Conservation (phyloP, 2,888 invertebrate species). For the Tetragonisca angustula region DNA sequence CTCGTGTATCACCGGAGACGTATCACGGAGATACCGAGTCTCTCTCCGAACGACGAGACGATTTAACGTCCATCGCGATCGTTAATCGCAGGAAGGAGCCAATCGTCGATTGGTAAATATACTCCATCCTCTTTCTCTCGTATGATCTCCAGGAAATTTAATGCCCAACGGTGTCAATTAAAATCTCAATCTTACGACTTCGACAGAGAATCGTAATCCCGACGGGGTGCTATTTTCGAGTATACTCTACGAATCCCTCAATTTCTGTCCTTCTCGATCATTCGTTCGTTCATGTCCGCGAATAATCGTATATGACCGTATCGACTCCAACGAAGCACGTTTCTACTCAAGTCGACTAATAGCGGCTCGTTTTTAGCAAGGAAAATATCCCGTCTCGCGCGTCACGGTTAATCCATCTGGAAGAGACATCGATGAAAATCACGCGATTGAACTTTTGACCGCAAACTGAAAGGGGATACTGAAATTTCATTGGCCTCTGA, state of each 20-base stretch:
- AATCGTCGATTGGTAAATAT: slow-evolving; percentile 50
- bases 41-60: slow-evolving; percentile 68
- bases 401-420: background rate
- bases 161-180: background rate
- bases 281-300: background rate
- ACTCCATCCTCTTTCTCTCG: slow-evolving; percentile 33
- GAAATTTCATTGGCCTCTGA: slow-evolving; percentile 4
- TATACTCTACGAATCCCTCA: background rate
- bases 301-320: background rate
- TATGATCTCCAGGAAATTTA: slow-evolving; percentile 17
- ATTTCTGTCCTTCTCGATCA: background rate
- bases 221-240: background rate
- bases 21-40: slow-evolving; percentile 69
- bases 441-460: slow-evolving; percentile 18
- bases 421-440: background rate
- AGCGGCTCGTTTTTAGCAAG: background rate
- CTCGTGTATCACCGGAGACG: slow-evolving; percentile 72
- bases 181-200: background rate
- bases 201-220: background rate
- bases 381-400: background rate
- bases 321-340: background rate
- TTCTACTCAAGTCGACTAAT: background rate
- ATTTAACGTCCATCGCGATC: slow-evolving; percentile 64
- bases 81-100: slow-evolving; percentile 65
- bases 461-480: background rate